Conservation (phyloP, 2,113 vertebrate species). For the Tachuris rubrigastra region DNA sequence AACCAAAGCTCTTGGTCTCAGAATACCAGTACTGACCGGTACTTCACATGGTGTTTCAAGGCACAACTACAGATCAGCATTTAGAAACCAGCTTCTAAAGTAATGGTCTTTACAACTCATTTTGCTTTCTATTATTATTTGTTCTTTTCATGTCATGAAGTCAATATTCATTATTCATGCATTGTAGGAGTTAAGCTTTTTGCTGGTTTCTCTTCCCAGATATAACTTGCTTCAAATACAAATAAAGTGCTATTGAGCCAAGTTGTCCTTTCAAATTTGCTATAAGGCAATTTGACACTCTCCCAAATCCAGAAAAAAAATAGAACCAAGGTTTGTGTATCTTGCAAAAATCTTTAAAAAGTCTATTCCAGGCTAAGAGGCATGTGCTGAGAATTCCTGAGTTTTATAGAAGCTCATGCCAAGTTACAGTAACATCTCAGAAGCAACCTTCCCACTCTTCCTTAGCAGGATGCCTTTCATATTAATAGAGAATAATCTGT, state of each 20-base stretch:
- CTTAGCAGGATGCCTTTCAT: not conserved
- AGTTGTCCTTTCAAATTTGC: not conserved
- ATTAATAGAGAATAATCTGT: not conserved
- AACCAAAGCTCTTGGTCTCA: not conserved
- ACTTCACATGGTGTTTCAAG: not conserved
- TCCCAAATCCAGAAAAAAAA: not conserved
- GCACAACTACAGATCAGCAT: not conserved
- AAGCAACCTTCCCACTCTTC: not conserved
- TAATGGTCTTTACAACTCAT: not conserved
- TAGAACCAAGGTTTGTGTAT: not conserved
- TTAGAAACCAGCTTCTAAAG: not conserved
- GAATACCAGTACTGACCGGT: not conserved
- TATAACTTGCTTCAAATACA: not conserved
- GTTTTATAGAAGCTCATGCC: not conserved
- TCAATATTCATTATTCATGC: not conserved
- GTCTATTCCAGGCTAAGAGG: not conserved
- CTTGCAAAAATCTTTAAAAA: not conserved
- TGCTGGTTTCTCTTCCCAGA: not conserved
- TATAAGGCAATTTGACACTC: constrained; percentile 1
- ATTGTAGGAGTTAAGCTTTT: not conserved
- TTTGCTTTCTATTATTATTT: not conserved
- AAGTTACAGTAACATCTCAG: constrained; percentile 4
- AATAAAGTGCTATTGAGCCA: constrained; percentile 27
- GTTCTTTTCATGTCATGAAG: not conserved
- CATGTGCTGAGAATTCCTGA: constrained; percentile 16